Evolutionary conservation across 2,888 invertebrate species (phyloP).

Genomic region (Morpho achilles): DNA sequence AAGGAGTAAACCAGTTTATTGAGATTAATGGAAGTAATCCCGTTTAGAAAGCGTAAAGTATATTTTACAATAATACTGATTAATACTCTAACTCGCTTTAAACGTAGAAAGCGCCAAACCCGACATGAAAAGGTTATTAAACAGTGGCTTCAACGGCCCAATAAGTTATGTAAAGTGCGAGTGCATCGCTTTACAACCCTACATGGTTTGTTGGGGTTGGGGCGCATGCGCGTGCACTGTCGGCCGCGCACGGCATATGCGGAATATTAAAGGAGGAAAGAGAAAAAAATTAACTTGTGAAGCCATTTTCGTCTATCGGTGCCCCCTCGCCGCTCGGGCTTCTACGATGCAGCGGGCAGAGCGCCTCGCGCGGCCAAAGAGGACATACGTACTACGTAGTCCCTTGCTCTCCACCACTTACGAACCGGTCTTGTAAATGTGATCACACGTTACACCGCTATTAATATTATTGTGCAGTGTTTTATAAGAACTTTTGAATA

Average conservation of each 20-base stretch:
- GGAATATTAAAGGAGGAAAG: slow-evolving; percentile 79
- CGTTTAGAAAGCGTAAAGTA: slow-evolving; percentile 45
- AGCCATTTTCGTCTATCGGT: slow-evolving; percentile 78
- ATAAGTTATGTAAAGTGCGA: slow-evolving; percentile 77
- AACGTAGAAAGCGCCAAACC: slow-evolving; percentile 64
- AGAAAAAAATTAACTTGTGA: slow-evolving; percentile 80
- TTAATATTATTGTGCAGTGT: slow-evolving; percentile 60
- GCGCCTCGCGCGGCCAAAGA: slow-evolving; percentile 58
- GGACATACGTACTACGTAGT: slow-evolving; percentile 44
- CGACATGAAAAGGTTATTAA: slow-evolving; percentile 74
- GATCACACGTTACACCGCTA: slow-evolving; percentile 55
- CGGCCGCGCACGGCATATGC: slow-evolving; percentile 75
- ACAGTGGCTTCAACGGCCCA: slow-evolving; percentile 72
- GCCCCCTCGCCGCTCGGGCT: slow-evolving; percentile 68
- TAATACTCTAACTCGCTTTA: slow-evolving; percentile 55
- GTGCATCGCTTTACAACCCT: slow-evolving; percentile 76
- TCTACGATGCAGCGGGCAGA: slow-evolving; percentile 63
- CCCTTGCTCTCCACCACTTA: slow-evolving; percentile 30
- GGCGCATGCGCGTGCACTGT: slow-evolving; percentile 75
- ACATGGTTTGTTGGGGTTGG: slow-evolving; percentile 52
- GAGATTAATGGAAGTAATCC: slow-evolving; percentile 58
- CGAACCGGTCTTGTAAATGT: slow-evolving; percentile 54
- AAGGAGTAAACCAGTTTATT: slow-evolving; percentile 33
- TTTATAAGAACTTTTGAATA: slow-evolving; percentile 37
- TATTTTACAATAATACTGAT: slow-evolving; percentile 50